A percentile compares a stretch with the other conserved stretches of the same genome.
These are phyloP conservation scores for Pluvialis apricaria DNA, from an alignment of 2,113 vertebrate genomes.

Conservation along the genomic window DNA sequence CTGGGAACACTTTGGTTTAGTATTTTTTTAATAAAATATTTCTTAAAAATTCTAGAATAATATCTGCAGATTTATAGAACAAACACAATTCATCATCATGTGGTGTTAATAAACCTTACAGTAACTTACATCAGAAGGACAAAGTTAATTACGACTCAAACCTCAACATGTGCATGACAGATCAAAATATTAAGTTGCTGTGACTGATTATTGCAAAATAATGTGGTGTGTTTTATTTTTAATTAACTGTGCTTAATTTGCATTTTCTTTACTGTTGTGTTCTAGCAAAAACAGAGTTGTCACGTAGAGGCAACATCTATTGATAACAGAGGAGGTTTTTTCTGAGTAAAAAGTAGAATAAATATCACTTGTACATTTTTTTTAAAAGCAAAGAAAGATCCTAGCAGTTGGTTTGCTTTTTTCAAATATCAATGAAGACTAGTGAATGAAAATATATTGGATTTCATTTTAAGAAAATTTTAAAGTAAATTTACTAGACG, in stretches of 20 bases:
- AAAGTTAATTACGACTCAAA: not conserved
- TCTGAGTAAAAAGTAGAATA: not conserved
- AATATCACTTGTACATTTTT: not conserved
- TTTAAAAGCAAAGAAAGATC: not conserved
- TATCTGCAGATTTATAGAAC: not conserved
- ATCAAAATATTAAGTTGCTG: not conserved
- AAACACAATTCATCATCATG: not conserved
- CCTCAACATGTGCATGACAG: not conserved
- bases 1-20: not conserved
- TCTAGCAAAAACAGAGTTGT: not conserved
- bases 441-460: not conserved
- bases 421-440: not conserved
- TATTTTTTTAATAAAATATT: not conserved
- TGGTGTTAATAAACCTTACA: not conserved
- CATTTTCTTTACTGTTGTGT: not conserved
- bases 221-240: not conserved
- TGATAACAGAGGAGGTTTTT: not conserved
- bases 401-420: not conserved
- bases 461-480: not conserved
- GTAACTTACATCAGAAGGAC: not conserved
- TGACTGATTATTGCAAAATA: not conserved
- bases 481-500: not conserved
- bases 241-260: not conserved
- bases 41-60: not conserved
- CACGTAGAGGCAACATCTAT: not conserved